Base-by-base conservation (phyloP, 2,888 invertebrate genomes). In the Melinaea marsaeus region DNA sequence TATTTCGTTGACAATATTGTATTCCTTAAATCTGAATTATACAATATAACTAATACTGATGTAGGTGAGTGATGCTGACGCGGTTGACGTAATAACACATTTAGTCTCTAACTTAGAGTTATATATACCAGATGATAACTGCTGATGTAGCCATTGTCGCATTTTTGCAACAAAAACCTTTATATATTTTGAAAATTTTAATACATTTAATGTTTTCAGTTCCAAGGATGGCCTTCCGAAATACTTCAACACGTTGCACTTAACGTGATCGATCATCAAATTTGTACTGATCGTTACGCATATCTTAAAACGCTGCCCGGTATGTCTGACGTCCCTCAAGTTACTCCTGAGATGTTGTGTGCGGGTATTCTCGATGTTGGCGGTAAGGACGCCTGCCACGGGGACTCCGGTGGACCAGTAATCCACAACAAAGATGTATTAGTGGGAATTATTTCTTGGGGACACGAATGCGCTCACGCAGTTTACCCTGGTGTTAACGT, bases 401-500 rank as follows among this genome's bases (percentile, higher is more conserved):
- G 77, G 47, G 84, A 85, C 70, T 78, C 80, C 32, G 84, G 85
- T 4, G 78, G 81, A 13, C 82, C 83, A 3, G 72, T 83, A 22
- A 61, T 76, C 61, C 80, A 81, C 67, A 78, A 78, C 58, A 32
- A 11, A 51, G 62, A 70, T 9, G 70, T 78, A 11, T 57, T 81
- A 13, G 75, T 82, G 71, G 92, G 92, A 22, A 71, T 92, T 67
- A 84, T 85, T 13, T 92, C 92, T 34, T 92, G 90, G 87, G 91
- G 91, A 69, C 84, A 75, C 69, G 78, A 83, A 22, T 92, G 92
- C 71, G 91, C 86, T 4, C 72, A 86, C 66, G 72, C 79, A 2
- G 70, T 71, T 68, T 92, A 87, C 74, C 92, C 92, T 5, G 91
- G 92, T 46, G 90, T 92, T 60, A 90, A 85, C 72, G 83, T 86